Conservation (phyloP, 2,113 vertebrate species). For the Spilogale gracilis region DNA sequence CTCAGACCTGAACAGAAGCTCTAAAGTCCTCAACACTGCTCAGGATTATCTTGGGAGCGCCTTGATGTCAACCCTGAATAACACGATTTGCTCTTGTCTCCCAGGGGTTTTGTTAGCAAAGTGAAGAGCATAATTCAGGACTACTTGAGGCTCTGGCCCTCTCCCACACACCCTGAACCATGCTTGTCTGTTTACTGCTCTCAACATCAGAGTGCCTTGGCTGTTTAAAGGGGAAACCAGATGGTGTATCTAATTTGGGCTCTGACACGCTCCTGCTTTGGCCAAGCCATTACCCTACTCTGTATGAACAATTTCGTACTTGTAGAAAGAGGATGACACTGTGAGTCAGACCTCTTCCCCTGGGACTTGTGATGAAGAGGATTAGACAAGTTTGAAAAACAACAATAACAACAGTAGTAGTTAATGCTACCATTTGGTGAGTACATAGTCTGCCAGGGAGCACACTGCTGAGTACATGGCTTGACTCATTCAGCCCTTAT, state of each 20-base stretch:
- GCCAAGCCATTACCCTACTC: background rate
- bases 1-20: background rate
- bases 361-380: background rate
- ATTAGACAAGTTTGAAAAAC: slow-evolving; percentile 40
- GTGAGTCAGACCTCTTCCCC: background rate
- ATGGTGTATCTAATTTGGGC: background rate
- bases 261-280: slow-evolving; percentile 9
- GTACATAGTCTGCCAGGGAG: background rate
- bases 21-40: background rate
- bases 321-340: background rate
- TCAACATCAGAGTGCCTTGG: background rate
- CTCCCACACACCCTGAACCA: background rate
- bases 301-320: background rate
- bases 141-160: background rate
- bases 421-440: slow-evolving; percentile 13
- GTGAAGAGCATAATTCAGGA: background rate
- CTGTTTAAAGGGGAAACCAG: slow-evolving; percentile 27
- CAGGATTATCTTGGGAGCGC: background rate
- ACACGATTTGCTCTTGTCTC: background rate
- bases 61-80: background rate
- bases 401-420: background rate
- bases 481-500: background rate
- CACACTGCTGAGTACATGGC: background rate
- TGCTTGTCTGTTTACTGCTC: background rate
- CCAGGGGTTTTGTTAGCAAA: background rate